Percentiles rank a stretch among this genome's conserved stretches.
phyloP scores from a whole-genome alignment of 2,113 vertebrate species.

The Phrynosoma platyrhinos region DNA sequence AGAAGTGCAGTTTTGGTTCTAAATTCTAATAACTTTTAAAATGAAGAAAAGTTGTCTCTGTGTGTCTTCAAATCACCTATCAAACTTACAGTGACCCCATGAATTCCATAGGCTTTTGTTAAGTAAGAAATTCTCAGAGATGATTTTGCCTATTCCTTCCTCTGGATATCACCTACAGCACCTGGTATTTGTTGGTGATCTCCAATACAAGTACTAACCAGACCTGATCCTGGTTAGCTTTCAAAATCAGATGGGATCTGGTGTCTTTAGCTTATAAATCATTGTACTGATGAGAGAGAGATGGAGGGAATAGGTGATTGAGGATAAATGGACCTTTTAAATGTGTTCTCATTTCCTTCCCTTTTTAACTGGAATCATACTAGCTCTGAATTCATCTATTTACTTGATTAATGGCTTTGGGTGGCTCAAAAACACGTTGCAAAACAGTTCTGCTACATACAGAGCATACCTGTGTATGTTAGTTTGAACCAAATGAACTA shows the following conservation, averaged over 20 bases:
- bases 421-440: slow-evolving; percentile 69
- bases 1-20: neutral
- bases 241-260: too few relatives aligned
- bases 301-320: too few relatives aligned
- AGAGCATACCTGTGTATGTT: slow-evolving; percentile 34
- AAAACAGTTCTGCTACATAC: slow-evolving; percentile 46
- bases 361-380: slow-evolving; percentile 13
- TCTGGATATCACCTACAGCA: too few relatives aligned
- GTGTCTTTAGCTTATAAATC: too few relatives aligned
- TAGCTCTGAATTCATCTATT: slow-evolving; percentile 48
- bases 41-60: slow-evolving; percentile 12
- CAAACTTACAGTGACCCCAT: neutral
- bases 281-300: too few relatives aligned
- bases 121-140: neutral
- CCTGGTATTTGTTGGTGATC: too few relatives aligned
- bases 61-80: neutral
- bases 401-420: slow-evolving; percentile 50
- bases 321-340: too few relatives aligned
- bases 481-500: slow-evolving; percentile 36
- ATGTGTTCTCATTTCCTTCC: too few relatives aligned
- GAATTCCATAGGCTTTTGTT: neutral
- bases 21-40: fast-evolving
- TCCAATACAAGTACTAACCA: too few relatives aligned
- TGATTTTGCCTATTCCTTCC: too few relatives aligned
- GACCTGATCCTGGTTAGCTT: too few relatives aligned